Base-by-base conservation (phyloP, 1,140 invertebrate species). In the Limonius californicus region DNA sequence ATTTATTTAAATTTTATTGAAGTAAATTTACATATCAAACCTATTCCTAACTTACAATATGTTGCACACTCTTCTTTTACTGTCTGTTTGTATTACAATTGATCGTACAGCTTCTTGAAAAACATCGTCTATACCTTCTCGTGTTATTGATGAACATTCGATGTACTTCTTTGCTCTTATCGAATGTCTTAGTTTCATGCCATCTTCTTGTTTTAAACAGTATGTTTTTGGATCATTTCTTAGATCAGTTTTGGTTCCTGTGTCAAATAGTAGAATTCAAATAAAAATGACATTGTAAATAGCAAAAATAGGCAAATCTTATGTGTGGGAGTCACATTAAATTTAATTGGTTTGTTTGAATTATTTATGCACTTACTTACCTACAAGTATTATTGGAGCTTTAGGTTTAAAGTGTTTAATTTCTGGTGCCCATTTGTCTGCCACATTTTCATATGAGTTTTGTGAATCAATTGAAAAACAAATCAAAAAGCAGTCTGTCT, bases 241-340 rank as follows among this genome's bases (percentile, higher is more conserved):
- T 30, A 60, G 54, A 54, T 60, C 58, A 20, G 23, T 39, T 60
- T 60, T 60, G 14, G 58, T 60, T 1, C 58, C 58, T 60, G 27
- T 3, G 16, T 42, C 42, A 43, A 43, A n/a, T n/a, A n/a, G n/a
- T n/a, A 35, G 7, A 35, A n/a, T n/a, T 35, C 32, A 35, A 35
- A 35, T n/a, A 35, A 35, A 35, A 35, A 35, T 35, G n/a, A 35
- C n/a, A 35, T 35, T 7, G n/a, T 35, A 35, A 35, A 35, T 35
- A 8, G 32, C 7, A 35, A 35, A 35, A 35, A n/a, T n/a, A n/a
- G n/a, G n/a, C n/a, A n/a, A n/a, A n/a, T n/a, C n/a, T n/a, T n/a
- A n/a, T n/a, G n/a, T n/a, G n/a, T n/a, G n/a, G n/a, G n/a, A n/a
- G n/a, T n/a, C 27, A 32, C 27, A 32, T 32, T 32, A 11, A 4